Conservation (phyloP, 2,797 vertebrate genomes). For the Brotogeris chrysoptera region DNA sequence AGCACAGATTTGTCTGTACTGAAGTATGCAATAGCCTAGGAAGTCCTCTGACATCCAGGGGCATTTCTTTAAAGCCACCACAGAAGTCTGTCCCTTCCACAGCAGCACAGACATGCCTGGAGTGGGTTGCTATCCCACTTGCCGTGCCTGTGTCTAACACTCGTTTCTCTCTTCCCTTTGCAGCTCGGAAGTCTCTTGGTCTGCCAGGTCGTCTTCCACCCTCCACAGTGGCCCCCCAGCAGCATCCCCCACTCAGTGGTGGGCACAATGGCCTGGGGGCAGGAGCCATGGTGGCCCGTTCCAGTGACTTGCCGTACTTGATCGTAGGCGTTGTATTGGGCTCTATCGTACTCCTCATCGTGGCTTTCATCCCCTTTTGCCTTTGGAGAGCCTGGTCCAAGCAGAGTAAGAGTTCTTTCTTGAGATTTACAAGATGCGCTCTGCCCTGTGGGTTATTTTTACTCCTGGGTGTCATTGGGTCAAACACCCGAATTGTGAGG, state of each 20-base stretch:
- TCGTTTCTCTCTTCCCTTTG: neutral
- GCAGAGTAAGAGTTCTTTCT: constrained; percentile 85
- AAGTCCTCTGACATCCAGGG: neutral
- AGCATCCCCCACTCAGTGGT: constrained; percentile 64
- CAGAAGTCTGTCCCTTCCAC: neutral
- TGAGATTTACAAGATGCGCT: neutral
- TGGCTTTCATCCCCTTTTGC: constrained; percentile 96
- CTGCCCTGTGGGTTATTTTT: neutral
- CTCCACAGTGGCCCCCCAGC: constrained; percentile 74
- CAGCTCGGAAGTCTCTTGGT: constrained; percentile 81
- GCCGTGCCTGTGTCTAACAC: accelerated
- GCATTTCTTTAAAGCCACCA: neutral
- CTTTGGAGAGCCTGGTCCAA: constrained; percentile 97
- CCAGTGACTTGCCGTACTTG: constrained; percentile 92
- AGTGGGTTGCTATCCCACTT: neutral
- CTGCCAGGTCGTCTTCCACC: constrained; percentile 72
- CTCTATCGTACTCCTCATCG: constrained; percentile 91
- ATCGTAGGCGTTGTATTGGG: constrained; percentile 92
- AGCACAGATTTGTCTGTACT: neutral
- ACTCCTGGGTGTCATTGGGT: neutral
- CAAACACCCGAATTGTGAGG: neutral
- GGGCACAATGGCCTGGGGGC: constrained; percentile 73
- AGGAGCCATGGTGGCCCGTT: constrained; percentile 84
- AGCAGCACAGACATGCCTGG: neutral
- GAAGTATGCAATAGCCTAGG: neutral